Evolutionary conservation across 1,140 invertebrate genomes (phyloP), one percentile per base, ranked within the genome.

Genomic region (Belonocnema kinseyi): DNA sequence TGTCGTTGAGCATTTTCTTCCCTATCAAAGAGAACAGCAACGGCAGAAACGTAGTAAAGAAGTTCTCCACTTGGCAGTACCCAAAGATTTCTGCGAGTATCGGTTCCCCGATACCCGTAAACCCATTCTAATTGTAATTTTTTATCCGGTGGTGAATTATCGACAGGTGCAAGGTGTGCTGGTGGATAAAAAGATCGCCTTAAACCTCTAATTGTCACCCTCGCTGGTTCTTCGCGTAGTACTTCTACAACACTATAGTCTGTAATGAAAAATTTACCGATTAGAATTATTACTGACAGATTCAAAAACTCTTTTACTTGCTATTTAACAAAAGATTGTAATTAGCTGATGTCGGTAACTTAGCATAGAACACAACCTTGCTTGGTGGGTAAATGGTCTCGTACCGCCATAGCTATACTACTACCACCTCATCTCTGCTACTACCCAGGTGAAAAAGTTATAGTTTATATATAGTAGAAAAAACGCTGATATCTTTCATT

Each of bases 101-200:
- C 97, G 13, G 95, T 94, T 0, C 98, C 98, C 75, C 97, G 93
- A 88, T 99, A 99, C 0, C 98, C 98, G 87, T 97, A 98, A 94
- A 98, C 97, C 97, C 97, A 98, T 85, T 98, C 96, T 0, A 99
- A 92, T 81, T 96, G 94, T 54, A 98, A 92, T 87, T 96, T 96
- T 89, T 97, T 96, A 14, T 97, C 95, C 7, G 97, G 97, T 0
- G 96, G 96, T 16, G 95, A 93, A 86, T 96, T 96, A 85, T 97
- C 96, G 26, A 95, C 93, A 8, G 95, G 94, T 8, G 96, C 93
- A 85, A 96, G 94, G 82, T 96, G 95, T 33, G 96, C 94, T 0
- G 97, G 97, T 21, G 97, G 96, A 90, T 97, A 97, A 85, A 98
- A 96, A 1, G 95, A 97, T 74, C 97, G 93, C 80, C 96, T 91